phyloP scores from a whole-genome alignment of 2,113 vertebrate genomes.

The Sminthopsis crassicaudata region DNA sequence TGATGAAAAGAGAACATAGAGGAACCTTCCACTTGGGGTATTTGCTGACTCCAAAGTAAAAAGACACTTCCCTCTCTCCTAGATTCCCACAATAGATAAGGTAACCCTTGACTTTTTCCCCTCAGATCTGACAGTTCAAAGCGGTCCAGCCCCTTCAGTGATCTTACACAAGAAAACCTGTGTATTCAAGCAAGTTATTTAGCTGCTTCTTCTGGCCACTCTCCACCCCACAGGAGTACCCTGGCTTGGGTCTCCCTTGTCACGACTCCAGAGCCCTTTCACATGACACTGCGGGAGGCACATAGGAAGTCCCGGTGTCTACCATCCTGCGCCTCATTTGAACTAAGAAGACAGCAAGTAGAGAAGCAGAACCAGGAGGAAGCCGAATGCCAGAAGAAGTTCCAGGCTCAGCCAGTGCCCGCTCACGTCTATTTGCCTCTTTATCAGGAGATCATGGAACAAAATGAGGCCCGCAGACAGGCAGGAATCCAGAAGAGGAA shows the following conservation, averaged over 20 bases:
- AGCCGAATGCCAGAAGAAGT: constrained; percentile 92
- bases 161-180: constrained; percentile 77
- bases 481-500: constrained; percentile 88
- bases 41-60: not conserved
- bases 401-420: constrained; percentile 90
- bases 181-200: constrained; percentile 67
- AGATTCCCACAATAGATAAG: not conserved
- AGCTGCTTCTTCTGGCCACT: constrained; percentile 60
- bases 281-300: constrained; percentile 83
- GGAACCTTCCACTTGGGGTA: not conserved
- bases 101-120: constrained; percentile 39
- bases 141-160: constrained; percentile 83
- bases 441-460: constrained; percentile 88
- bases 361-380: constrained; percentile 87
- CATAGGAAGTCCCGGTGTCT: constrained; percentile 80
- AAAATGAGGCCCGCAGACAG: constrained; percentile 87
- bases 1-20: not conserved
- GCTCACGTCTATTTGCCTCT: constrained; percentile 87
- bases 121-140: constrained; percentile 79
- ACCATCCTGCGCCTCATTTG: constrained; percentile 81
- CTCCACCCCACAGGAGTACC: constrained; percentile 75
- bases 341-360: constrained; percentile 75
- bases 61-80: not conserved
- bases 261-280: constrained; percentile 83
- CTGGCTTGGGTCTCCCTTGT: constrained; percentile 81